Evolutionary conservation across 2,113 vertebrate genomes (phyloP).

Genomic region (Leptodactylus fuscus): DNA sequence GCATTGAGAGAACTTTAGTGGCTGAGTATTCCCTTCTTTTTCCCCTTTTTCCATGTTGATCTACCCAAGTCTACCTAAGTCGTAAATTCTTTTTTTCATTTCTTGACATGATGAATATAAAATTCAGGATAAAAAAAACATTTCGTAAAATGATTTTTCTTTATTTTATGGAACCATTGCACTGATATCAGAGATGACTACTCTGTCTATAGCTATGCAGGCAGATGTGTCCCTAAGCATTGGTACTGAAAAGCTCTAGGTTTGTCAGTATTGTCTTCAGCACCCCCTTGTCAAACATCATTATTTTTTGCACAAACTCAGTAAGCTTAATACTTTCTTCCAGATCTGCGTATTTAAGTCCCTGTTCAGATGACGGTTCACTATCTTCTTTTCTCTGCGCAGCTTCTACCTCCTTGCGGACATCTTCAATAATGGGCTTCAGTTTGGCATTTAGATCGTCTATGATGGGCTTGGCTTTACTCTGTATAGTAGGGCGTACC

Average conservation of each 20-base stretch:
- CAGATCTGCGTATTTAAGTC: background rate
- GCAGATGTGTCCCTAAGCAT: background rate
- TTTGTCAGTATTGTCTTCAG: background rate
- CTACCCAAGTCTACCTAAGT: too few species aligned
- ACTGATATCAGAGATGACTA: too few species aligned
- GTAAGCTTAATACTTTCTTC: background rate
- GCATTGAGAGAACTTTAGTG: too few species aligned
- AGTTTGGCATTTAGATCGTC: background rate
- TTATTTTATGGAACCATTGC: too few species aligned
- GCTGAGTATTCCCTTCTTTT: too few species aligned
- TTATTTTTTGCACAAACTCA: background rate
- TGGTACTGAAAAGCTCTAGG: background rate
- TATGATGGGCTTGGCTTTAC: background rate
- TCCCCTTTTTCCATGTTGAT: too few species aligned
- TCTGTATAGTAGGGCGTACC: background rate
- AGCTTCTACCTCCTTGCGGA: background rate
- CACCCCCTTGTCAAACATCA: background rate
- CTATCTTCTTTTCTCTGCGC: background rate
- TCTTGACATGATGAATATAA: too few species aligned
- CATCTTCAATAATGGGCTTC: background rate
- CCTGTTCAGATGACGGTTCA: background rate
- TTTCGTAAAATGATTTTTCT: too few species aligned
- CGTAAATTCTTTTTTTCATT: too few species aligned
- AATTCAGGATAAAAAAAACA: too few species aligned
- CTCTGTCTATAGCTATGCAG: too few species aligned